Evolutionary conservation across 2,888 invertebrate species (phyloP).

Genomic region (Tiliacea citrago): DNA sequence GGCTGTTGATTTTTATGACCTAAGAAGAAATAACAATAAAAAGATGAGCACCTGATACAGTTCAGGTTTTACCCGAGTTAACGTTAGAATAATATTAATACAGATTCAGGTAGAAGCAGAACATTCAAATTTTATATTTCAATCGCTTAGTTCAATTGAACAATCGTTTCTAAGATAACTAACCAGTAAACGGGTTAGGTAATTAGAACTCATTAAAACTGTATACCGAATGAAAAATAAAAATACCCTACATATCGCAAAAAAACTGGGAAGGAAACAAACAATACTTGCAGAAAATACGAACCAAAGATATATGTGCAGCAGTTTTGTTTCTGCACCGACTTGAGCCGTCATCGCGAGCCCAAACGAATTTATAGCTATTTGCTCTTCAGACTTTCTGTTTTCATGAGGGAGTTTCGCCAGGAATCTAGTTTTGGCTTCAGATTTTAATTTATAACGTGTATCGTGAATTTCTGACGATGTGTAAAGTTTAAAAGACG

Average conservation of each 20-base stretch:
- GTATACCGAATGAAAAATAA: conserved; percentile 47
- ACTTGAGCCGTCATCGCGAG: conserved; percentile 86
- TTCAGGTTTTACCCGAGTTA: background rate
- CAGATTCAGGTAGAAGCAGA: background rate
- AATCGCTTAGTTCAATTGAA: background rate
- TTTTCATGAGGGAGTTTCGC: conserved; percentile 64
- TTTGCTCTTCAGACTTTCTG: conserved; percentile 77
- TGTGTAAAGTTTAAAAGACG: background rate
- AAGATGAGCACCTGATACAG: background rate
- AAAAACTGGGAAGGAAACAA: conserved; percentile 68
- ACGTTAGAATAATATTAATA: background rate
- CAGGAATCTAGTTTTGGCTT: conserved; percentile 58
- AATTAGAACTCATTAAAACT: background rate
- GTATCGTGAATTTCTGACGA: conserved; percentile 29
- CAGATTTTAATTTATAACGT: conserved; percentile 55
- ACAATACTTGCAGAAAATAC: conserved; percentile 78
- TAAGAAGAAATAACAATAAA: background rate
- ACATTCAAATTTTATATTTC: background rate
- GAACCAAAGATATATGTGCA: conserved; percentile 84
- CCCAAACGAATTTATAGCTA: conserved; percentile 86
- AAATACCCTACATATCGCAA: conserved; percentile 55
- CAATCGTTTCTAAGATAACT: background rate
- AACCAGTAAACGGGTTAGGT: background rate
- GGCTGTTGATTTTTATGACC: conserved; percentile 13
- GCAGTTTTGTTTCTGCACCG: conserved; percentile 87